Evolutionary conservation across 2,888 invertebrate species (phyloP).

Genomic region (Gibbula magus): DNA sequence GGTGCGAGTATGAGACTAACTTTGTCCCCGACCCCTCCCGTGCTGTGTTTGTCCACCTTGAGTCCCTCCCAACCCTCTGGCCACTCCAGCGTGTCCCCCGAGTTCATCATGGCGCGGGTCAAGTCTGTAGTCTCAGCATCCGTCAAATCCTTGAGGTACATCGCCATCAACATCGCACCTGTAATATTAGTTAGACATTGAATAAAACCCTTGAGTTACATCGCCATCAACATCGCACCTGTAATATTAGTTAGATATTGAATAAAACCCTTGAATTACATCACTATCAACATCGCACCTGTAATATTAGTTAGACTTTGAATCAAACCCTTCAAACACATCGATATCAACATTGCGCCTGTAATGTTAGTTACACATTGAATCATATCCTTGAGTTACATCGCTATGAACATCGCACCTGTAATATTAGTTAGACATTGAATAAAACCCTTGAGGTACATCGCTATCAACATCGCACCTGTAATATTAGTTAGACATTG

Average conservation of each 20-base stretch:
- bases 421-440: no score
- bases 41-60: slow-evolving; percentile 80
- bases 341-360: slow-evolving; percentile 76
- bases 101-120: slow-evolving; percentile 76
- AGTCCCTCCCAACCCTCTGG: slow-evolving; percentile 64
- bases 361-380: slow-evolving; percentile 76
- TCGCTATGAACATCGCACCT: no score
- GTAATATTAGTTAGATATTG: slow-evolving; percentile 79
- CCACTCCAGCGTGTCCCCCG: slow-evolving; percentile 74
- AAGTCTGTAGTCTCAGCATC: slow-evolving; percentile 74
- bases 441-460: no score
- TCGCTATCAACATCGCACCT: no score
- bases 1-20: slow-evolving; percentile 78
- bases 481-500: no score
- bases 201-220: no score
- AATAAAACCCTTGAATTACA: no score
- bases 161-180: slow-evolving; percentile 68
- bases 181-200: no score
- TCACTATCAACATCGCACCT: no score
- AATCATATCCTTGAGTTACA: no score
- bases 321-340: slow-evolving; percentile 78
- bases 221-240: slow-evolving; percentile 76
- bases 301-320: no score
- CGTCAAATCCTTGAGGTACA: slow-evolving; percentile 44
- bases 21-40: slow-evolving; percentile 80